These are phyloP conservation scores for Typhlichthys eigenmanni DNA, from an alignment of 2,797 vertebrate genomes.

Conservation along the genomic window DNA sequence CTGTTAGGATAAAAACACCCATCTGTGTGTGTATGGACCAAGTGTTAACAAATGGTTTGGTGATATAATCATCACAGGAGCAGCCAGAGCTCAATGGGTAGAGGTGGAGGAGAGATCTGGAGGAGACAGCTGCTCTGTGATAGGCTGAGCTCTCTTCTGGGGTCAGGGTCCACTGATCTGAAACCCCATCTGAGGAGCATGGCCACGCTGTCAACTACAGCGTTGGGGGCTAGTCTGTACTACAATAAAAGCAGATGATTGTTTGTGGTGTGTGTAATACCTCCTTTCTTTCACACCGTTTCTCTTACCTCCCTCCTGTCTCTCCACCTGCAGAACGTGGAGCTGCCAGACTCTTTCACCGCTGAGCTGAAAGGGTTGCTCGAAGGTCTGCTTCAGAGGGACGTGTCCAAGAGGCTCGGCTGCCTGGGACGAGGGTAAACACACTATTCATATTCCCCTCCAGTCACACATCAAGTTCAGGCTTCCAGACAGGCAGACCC, in stretches of 20 bases:
- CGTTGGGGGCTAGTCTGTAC: neutral
- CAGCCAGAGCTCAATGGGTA: conserved; percentile 24
- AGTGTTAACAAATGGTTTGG: conserved; percentile 51
- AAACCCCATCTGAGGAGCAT: conserved; percentile 8
- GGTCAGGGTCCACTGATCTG: neutral
- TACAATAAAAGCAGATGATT: conserved; percentile 4
- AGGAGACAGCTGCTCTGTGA: neutral
- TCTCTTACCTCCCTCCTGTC: neutral
- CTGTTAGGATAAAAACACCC: conserved; percentile 44
- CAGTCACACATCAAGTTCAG: neutral
- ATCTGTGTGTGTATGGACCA: conserved; percentile 53
- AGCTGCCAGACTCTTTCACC: conserved; percentile 92
- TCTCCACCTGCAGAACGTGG: conserved; percentile 82
- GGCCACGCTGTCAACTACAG: neutral
- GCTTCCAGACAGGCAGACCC: neutral
- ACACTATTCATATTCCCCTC: conserved; percentile 4
- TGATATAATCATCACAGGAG: conserved; percentile 49
- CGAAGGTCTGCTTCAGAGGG: conserved; percentile 91
- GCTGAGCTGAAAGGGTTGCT: conserved; percentile 89
- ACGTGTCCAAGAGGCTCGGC: conserved; percentile 89
- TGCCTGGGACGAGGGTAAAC: conserved; percentile 87
- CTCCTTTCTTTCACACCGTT: neutral
- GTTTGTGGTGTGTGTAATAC: neutral
- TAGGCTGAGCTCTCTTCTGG: conserved; percentile 4
- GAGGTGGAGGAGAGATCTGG: conserved; percentile 12